These are phyloP conservation scores for Montipora efflorescens DNA, from an alignment of 64 coral and sea anemone genomes.

Conservation along the genomic window DNA sequence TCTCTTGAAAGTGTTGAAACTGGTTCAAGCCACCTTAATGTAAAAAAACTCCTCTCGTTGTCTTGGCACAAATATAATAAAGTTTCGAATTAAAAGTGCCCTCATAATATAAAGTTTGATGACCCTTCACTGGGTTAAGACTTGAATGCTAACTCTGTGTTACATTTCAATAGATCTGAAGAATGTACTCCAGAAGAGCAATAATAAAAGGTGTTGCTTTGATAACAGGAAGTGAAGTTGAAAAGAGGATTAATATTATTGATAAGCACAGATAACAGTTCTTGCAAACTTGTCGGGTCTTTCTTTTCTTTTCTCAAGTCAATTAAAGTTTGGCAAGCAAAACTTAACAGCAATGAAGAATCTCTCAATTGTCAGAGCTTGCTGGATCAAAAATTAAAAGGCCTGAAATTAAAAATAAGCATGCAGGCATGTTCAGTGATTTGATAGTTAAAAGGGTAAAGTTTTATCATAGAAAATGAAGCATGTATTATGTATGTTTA, in stretches of 20 bases:
- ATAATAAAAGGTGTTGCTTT: not conserved
- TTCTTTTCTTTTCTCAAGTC: too few species aligned
- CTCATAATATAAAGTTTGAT: too few species aligned
- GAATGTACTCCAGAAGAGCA: conserved; percentile 28
- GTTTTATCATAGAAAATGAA: too few species aligned
- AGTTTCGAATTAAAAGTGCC: not conserved
- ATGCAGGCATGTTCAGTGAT: not conserved
- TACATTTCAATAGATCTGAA: not conserved
- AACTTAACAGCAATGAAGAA: too few species aligned
- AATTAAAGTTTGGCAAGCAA: too few species aligned
- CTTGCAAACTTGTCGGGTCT: too few species aligned
- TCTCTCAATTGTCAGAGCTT: not conserved
- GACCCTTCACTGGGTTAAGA: not conserved
- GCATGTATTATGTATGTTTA: too few species aligned
- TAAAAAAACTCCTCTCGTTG: too few species aligned
- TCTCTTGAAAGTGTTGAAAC: too few species aligned
- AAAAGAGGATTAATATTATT: too few species aligned
- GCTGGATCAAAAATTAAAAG: not conserved
- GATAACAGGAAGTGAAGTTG: not conserved
- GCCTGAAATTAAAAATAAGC: not conserved
- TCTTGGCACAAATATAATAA: not conserved
- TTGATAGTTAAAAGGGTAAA: not conserved
- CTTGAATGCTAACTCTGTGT: not conserved
- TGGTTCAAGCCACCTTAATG: too few species aligned
- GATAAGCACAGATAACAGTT: not conserved